Base-by-base conservation (phyloP, 2,888 invertebrate genomes). In the Eristalis pertinax region DNA sequence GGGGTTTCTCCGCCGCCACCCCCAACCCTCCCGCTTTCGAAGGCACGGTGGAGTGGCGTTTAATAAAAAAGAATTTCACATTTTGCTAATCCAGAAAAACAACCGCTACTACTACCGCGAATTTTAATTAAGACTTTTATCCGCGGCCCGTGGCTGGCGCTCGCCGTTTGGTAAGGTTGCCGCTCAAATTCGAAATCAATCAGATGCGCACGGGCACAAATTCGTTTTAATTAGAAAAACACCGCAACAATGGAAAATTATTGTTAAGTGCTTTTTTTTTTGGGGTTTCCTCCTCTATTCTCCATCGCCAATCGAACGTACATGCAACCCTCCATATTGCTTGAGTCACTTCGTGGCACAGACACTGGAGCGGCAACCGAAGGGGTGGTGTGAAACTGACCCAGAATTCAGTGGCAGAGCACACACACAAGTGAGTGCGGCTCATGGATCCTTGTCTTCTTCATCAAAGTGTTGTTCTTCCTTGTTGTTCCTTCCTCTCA, bases 211-310 rank as follows among this genome's bases (percentile, higher is more conserved):
- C 35, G 15, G 60, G 5, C 64, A 35, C 64, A 60, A 73, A 78
- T 81, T 76, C 67, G 58, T 69, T 82, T 78, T 62, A 74, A 82
- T 82, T 77, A 50, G 68, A 69, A 73, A 78, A 70, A 76, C n/a
- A 35, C 56, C 38, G 3, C 63, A 63, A 69, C 38, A 64, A 75
- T 75, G 13, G 4, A 29, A 26, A 68, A 58, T 41, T 74, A 68
- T 80, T 80, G 50, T 74, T 63, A 50, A 3, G 35, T 15, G 60
- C 60, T 32, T 43, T 19, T 50, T 8, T n/a, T n/a, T 50, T 8
- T 50, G 0, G 50, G 5, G 32, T 1, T 8, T 5, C 8, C 10
- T 32, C 0, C 32, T 32, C 32, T 1, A 32, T 50, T 50, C 7
- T n/a, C 19, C 8, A 19, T 8, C 50, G 50, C 0, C 50, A 13